A percentile compares a stretch with the other conserved stretches of the same genome.
These are phyloP conservation scores for Callocephalon fimbriatum DNA, from an alignment of 2,113 vertebrate genomes.

Conservation along the genomic window DNA sequence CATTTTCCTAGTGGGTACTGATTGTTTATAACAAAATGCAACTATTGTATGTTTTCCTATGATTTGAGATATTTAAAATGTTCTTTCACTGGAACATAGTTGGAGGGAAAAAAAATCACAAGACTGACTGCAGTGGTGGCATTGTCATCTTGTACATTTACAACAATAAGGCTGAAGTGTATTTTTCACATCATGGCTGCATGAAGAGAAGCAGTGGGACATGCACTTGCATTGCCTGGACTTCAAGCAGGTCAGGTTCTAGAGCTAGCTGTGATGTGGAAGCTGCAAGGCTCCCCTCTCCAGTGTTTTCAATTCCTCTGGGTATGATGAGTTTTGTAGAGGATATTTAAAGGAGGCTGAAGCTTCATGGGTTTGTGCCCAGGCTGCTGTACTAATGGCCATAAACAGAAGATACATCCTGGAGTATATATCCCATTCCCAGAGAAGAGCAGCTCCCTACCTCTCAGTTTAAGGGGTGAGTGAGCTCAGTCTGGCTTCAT, in stretches of 20 bases:
- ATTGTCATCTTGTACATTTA: background rate
- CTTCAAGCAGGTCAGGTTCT: slow-evolving; percentile 16
- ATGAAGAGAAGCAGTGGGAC: background rate
- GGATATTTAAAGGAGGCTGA: background rate
- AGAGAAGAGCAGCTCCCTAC: background rate
- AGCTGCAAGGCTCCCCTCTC: background rate
- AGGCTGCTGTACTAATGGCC: background rate
- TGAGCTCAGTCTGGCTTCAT: background rate
- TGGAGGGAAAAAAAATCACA: background rate
- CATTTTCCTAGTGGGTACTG: slow-evolving; percentile 52
- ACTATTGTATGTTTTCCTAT: slow-evolving; percentile 40
- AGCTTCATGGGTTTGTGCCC: background rate
- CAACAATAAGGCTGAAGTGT: background rate
- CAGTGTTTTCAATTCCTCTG: background rate
- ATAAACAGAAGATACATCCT: background rate
- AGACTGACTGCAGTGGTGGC: rapidly evolving
- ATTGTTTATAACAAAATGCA: slow-evolving; percentile 59
- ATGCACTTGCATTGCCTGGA: background rate
- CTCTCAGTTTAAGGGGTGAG: background rate
- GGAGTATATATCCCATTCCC: background rate
- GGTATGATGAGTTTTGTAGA: slow-evolving; percentile 1
- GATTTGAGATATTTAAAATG: slow-evolving; percentile 41
- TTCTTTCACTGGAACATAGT: background rate
- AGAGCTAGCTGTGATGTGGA: background rate
- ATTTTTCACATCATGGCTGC: background rate